A percentile compares a stretch with the other conserved stretches of the same genome.
phyloP scores from a whole-genome alignment of 2,888 invertebrate species.

The Maniola hyperantus region DNA sequence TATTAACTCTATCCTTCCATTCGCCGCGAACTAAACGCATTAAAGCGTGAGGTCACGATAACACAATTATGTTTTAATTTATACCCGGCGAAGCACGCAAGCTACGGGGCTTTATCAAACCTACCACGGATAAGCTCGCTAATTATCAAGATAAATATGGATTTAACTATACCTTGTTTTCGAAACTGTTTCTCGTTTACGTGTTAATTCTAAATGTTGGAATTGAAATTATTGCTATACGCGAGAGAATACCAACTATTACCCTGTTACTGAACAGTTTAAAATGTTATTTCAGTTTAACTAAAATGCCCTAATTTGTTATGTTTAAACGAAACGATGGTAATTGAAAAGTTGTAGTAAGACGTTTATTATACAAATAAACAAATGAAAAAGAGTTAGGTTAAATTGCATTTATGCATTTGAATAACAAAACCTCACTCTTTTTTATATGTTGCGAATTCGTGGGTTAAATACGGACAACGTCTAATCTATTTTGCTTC shows the following conservation, averaged over 20 bases:
- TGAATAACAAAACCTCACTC: no score
- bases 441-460: no score
- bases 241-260: slow-evolving; percentile 12
- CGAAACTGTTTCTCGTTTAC: slow-evolving; percentile 61
- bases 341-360: no score
- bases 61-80: slow-evolving; percentile 82
- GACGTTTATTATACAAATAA: no score
- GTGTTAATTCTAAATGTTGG: slow-evolving; percentile 44
- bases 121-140: slow-evolving; percentile 71
- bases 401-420: no score
- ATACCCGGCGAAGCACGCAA: slow-evolving; percentile 78
- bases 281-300: background rate
- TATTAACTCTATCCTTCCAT: slow-evolving; percentile 53
- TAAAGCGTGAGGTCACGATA: slow-evolving; percentile 80
- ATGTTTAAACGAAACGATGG: background rate
- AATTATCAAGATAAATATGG: slow-evolving; percentile 82
- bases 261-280: background rate
- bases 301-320: background rate
- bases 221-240: slow-evolving; percentile 28
- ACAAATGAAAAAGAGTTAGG: no score
- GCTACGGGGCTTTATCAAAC: slow-evolving; percentile 75
- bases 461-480: no score
- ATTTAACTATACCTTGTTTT: slow-evolving; percentile 74
- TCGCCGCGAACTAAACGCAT: slow-evolving; percentile 63
- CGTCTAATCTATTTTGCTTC: no score